phyloP scores from a whole-genome alignment of 2,797 vertebrate genomes.

The Aphelocoma californica region DNA sequence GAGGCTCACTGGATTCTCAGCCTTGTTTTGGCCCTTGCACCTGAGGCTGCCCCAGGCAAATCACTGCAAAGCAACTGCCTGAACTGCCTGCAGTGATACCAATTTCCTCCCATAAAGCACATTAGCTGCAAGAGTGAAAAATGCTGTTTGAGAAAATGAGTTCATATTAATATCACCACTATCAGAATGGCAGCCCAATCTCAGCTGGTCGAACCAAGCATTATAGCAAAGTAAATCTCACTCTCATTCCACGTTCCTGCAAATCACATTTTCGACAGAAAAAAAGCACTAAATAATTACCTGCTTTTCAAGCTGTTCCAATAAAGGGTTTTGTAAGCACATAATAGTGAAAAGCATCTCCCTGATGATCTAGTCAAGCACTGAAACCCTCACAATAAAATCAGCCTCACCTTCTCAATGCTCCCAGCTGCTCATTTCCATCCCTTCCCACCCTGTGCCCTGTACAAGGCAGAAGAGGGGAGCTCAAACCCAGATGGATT shows the following conservation, averaged over 20 bases:
- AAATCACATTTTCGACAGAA: not conserved
- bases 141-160: not conserved
- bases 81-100: not conserved
- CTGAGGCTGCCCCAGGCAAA: not conserved
- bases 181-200: not conserved
- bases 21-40: not conserved
- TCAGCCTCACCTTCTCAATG: not conserved
- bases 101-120: not conserved
- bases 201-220: not conserved
- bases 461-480: fast-evolving
- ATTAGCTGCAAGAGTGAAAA: not conserved
- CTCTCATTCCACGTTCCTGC: not conserved
- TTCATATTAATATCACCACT: not conserved
- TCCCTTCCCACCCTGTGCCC: not conserved
- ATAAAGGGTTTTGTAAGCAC: not conserved
- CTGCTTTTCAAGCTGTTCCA: not conserved
- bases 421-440: not conserved
- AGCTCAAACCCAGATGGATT: not conserved
- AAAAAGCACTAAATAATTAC: not conserved
- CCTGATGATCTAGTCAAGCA: not conserved
- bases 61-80: not conserved
- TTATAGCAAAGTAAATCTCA: not conserved
- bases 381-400: not conserved
- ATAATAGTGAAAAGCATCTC: not conserved
- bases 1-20: not conserved